Conservation (phyloP, 2,113 vertebrate genomes). For the Micromys minutus region DNA sequence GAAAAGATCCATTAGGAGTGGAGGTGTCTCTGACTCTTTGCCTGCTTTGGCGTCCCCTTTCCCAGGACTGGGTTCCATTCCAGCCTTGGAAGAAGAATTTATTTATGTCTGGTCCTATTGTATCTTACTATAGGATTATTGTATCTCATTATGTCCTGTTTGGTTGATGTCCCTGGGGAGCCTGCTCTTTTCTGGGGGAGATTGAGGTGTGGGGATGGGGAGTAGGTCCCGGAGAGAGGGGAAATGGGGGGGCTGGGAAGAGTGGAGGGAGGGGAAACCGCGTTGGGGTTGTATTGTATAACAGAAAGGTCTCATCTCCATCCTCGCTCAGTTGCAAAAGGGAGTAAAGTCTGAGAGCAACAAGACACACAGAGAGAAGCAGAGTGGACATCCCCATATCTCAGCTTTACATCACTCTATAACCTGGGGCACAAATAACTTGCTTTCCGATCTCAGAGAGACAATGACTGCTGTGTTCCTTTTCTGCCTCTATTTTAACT, state of each 20-base stretch:
- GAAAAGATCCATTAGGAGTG: not conserved
- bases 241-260: not conserved
- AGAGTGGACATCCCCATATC: not conserved
- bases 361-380: not conserved
- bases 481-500: not conserved
- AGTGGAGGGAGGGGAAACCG: not conserved
- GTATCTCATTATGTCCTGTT: not conserved
- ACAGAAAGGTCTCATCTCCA: not conserved
- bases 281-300: not conserved
- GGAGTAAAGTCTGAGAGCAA: not conserved
- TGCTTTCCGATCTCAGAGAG: not conserved
- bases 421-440: rapidly evolving
- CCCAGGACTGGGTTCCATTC: not conserved
- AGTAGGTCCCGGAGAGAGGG: too few relatives aligned
- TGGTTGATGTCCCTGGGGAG: not conserved
- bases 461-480: not conserved
- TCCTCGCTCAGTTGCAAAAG: not conserved
- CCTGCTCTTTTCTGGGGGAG: not conserved
- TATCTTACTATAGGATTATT: not conserved
- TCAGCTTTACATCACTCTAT: too few relatives aligned
- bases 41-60: not conserved
- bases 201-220: not conserved
- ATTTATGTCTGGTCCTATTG: not conserved
- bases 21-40: not conserved
- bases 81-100: too few relatives aligned